Percentiles rank a stretch among this genome's conserved stretches.
These are phyloP conservation scores for Drosophila navojoa DNA, from an alignment of 1,140 invertebrate species.

Conservation along the genomic window DNA sequence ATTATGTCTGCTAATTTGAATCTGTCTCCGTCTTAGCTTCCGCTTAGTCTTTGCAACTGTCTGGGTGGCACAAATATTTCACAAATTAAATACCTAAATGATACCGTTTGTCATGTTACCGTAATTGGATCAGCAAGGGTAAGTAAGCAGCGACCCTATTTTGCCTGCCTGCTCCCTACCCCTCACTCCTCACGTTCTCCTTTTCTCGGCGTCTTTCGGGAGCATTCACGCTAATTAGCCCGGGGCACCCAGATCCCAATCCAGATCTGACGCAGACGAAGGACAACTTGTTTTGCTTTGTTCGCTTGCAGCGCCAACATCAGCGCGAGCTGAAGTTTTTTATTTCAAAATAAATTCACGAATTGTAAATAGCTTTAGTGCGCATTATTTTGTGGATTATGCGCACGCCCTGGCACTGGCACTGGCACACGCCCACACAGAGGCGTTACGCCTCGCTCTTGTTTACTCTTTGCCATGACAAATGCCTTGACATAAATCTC, in stretches of 20 bases:
- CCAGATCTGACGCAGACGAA: conserved; percentile 22
- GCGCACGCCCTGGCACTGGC: conserved; percentile 55
- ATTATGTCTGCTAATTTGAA: neutral
- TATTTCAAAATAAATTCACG: conserved; percentile 71
- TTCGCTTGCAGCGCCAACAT: neutral
- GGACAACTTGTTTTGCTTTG: conserved; percentile 8
- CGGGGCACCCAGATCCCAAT: conserved; percentile 57
- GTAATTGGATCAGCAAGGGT: conserved; percentile 43
- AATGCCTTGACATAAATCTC: conserved; percentile 80
- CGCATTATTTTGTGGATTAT: conserved; percentile 81
- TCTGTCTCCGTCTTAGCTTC: neutral
- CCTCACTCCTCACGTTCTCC: neutral
- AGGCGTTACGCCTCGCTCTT: conserved; percentile 63
- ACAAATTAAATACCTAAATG: conserved; percentile 15
- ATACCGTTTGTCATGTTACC: conserved; percentile 20
- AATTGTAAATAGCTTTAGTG: conserved; percentile 80
- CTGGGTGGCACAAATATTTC: neutral
- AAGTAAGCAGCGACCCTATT: conserved; percentile 33
- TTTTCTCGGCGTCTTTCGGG: conserved; percentile 44
- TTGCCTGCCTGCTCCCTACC: neutral
- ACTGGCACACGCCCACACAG: conserved; percentile 39
- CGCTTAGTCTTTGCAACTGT: neutral
- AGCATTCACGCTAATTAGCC: conserved; percentile 74
- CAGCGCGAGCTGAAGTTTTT: conserved; percentile 33
- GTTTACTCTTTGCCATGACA: conserved; percentile 79